Percentiles rank a stretch among this genome's conserved stretches.
These are phyloP conservation scores for Philereme transversata DNA, from an alignment of 2,888 invertebrate genomes.

Conservation along the genomic window DNA sequence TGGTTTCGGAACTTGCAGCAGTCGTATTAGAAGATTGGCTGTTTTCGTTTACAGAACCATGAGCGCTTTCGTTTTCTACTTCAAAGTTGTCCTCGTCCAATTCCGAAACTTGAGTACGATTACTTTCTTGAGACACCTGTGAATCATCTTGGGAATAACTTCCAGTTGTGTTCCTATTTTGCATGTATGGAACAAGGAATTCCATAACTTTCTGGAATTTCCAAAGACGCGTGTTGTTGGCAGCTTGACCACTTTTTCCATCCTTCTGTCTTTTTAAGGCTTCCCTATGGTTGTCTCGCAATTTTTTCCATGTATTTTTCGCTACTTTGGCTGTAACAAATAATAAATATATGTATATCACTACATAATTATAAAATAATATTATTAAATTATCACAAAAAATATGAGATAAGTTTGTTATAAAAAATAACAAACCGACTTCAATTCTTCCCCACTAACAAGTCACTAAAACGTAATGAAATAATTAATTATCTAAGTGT, in stretches of 20 bases:
- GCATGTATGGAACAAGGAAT: constrained; percentile 19
- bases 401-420: constrained; percentile 21
- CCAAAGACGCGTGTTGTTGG: constrained; percentile 26
- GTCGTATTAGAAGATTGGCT: constrained; percentile 22
- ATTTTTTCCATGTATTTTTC: constrained; percentile 29
- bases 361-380: constrained; percentile 22
- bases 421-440: constrained; percentile 16
- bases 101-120: constrained; percentile 10
- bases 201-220: constrained; percentile 22
- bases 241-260: constrained; percentile 24
- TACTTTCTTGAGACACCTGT: constrained; percentile 14
- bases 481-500: constrained; percentile 22
- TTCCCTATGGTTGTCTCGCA: constrained; percentile 31
- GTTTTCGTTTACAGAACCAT: constrained; percentile 18
- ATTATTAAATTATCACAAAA: constrained; percentile 9
- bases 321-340: constrained; percentile 27
- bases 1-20: constrained; percentile 26
- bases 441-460: constrained; percentile 15
- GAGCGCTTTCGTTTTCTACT: constrained; percentile 19
- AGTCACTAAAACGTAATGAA: constrained; percentile 12
- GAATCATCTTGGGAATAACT: constrained; percentile 20
- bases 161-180: constrained; percentile 23
- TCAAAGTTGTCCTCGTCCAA: constrained; percentile 22
- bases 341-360: constrained; percentile 22
- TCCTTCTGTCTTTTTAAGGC: constrained; percentile 32